Base-by-base conservation (phyloP, 2,113 vertebrate species). In the Leptosomus discolor region DNA sequence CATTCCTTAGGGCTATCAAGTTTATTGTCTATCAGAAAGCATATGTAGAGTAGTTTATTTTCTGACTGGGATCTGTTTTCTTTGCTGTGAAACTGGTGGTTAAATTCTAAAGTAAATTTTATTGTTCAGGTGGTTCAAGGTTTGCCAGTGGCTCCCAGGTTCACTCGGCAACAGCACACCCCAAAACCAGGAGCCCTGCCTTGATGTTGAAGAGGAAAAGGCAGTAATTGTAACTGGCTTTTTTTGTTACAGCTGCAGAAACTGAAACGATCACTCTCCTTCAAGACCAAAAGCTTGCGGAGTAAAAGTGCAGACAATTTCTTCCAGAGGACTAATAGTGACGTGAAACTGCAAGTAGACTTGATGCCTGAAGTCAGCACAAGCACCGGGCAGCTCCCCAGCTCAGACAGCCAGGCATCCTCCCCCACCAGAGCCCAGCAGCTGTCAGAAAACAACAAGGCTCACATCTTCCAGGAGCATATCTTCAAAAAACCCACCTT, bases 261-360 rank as follows among this genome's bases (percentile, higher is more conserved):
- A 97, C 98, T 99, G 95, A 99, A 99, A 94, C 98, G 99, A 82
- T 99, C 99, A 1, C 98, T 99, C 79, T 99, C 99, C 98, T 99
- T 99, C 99, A 99, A 99, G 98, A 99, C 99, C 71, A 99, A 99
- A 98, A 99, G 99, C 95, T 98, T 99, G 92, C 98, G 99, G 96
- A 99, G 99, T 98, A 99, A 99, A 98, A 99, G 99, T 6, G 99
- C 99, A 2, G 99, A 99, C 97, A 99, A 99, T 98, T 99, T 99
- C 98, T 99, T 99, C 98, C 99, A 98, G 92, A 96, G 98, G 64
- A 98, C 98, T 70, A 98, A 98, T 94, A 98, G 96, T 1, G 99
- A 99, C 27, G 98, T 97, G 96, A 99, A 99, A 94, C 93, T 98
- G 64, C 98, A 97, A 61, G 98, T 98, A 1, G 99, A 99, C 85